Evolutionary conservation across 2,113 vertebrate genomes (phyloP).

Genomic region (Cyprinodon variegatus): DNA sequence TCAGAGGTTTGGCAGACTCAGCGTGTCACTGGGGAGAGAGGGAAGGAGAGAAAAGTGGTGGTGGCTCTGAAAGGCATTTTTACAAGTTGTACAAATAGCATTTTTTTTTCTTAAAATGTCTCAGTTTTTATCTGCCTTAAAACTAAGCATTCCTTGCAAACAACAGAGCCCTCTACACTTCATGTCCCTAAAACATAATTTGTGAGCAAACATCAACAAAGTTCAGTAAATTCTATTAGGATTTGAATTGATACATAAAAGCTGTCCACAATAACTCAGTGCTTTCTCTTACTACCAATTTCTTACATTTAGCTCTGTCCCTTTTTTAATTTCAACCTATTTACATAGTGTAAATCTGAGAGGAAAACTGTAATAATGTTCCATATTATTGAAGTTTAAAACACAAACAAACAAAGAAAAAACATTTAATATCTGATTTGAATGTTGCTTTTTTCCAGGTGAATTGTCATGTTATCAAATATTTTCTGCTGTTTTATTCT

Average conservation of each 20-base stretch:
- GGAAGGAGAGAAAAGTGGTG: constrained; percentile 27
- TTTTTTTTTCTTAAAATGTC: constrained; percentile 7
- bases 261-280: background rate
- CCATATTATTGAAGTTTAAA: too few species aligned
- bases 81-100: constrained; percentile 25
- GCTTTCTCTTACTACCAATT: background rate
- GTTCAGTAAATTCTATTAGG: too few species aligned
- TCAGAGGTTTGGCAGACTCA: constrained; percentile 47
- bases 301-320: background rate
- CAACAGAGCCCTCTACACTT: background rate
- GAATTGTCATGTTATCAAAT: too few species aligned
- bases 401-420: too few species aligned
- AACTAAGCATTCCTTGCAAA: too few species aligned
- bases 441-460: too few species aligned
- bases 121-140: background rate
- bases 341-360: background rate
- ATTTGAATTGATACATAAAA: too few species aligned
- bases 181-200: background rate
- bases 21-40: constrained; percentile 29
- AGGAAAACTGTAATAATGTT: too few species aligned
- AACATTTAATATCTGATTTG: too few species aligned
- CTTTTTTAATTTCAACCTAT: background rate
- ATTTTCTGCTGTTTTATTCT: too few species aligned
- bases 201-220: background rate
- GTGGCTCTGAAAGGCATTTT: constrained; percentile 28